Evolutionary conservation across 2,888 invertebrate genomes (phyloP), one percentile per base, ranked within the genome.

Genomic region (Ganaspis brasiliensis): DNA sequence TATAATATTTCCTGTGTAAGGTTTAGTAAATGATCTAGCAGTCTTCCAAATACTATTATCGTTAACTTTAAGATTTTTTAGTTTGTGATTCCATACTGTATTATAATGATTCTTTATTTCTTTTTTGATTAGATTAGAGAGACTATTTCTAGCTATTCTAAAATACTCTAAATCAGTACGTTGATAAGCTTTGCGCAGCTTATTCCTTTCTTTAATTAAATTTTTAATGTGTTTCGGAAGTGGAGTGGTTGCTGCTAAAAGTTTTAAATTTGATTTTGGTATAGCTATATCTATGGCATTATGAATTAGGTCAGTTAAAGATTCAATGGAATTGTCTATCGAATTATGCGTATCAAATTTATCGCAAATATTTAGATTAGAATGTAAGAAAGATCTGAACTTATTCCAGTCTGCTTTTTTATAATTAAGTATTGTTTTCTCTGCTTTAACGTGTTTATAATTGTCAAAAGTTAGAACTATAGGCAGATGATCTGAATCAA

Each of bases 401-500:
- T 75, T 37, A 16, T 67, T 10, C 83, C 84, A 85, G n/a, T 82
- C 52, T 0, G 79, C 74, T 14, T 78, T 67, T 61, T 81, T 49
- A 72, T 82, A 84, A 21, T 73, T 55, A 5, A 59, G 9, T 8
- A 40, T 2, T 5, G 4, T 40, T 40, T 10, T 40, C 12, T 12
- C 12, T 40, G 10, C 2, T 40, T 1, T 40, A 40, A 12, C 26
- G 5, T 9, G 12, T 9, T 55, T 21, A 3, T 2, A 21, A 12
- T 24, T 26, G 3, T 55, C 21, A 35, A 79, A 16, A 2, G 19
- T 45, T 21, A 79, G 12, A 26, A 78, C 35, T 2, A 83, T 71
- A 14, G 85, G 84, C 0, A 74, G 59, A 57, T 84, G 82, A 45
- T 84, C 83, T 9, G 81, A 84, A 21, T 72, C 57, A n/a, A 83